Evolutionary conservation across 2,888 invertebrate species (phyloP).

Genomic region (Dicycla oo): DNA sequence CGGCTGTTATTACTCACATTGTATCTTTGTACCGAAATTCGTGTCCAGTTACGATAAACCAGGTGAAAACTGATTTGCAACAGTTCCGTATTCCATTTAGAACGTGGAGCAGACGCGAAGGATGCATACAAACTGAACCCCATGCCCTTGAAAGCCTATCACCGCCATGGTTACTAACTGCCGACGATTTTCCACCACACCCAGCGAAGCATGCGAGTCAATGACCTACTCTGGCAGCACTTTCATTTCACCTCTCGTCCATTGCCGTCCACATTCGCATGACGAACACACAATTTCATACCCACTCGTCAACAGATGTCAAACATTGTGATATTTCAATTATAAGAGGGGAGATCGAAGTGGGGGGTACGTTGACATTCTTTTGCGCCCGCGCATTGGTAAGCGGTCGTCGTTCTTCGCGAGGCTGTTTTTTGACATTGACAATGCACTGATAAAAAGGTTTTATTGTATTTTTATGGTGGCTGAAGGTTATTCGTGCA

Average conservation of each 20-base stretch:
- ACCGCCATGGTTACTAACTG: conserved; percentile 57
- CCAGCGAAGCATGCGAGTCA: conserved; percentile 73
- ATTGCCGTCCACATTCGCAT: conserved; percentile 49
- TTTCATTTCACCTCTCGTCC: conserved; percentile 65
- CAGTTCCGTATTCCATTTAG: conserved; percentile 33
- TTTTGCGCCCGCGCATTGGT: conserved; percentile 62
- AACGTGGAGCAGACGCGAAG: conserved; percentile 30
- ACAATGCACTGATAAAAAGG: conserved; percentile 65
- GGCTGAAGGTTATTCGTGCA: conserved; percentile 57
- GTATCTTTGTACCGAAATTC: background rate
- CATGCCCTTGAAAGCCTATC: conserved; percentile 65
- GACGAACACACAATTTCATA: conserved; percentile 8
- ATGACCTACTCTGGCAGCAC: conserved; percentile 72
- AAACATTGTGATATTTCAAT: conserved; percentile 52
- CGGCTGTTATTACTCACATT: no score
- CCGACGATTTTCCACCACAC: conserved; percentile 70
- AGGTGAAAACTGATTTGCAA: conserved; percentile 20
- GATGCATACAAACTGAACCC: conserved; percentile 54
- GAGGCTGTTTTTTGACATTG: conserved; percentile 76
- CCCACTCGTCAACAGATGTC: conserved; percentile 45
- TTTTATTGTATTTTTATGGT: conserved; percentile 56
- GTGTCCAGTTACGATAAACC: conserved; percentile 5
- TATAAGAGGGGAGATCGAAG: conserved; percentile 47
- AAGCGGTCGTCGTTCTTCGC: conserved; percentile 57
- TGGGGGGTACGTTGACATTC: conserved; percentile 66